Evolutionary conservation across 2,888 invertebrate genomes (phyloP).

Genomic region (Polietes domitor): DNA sequence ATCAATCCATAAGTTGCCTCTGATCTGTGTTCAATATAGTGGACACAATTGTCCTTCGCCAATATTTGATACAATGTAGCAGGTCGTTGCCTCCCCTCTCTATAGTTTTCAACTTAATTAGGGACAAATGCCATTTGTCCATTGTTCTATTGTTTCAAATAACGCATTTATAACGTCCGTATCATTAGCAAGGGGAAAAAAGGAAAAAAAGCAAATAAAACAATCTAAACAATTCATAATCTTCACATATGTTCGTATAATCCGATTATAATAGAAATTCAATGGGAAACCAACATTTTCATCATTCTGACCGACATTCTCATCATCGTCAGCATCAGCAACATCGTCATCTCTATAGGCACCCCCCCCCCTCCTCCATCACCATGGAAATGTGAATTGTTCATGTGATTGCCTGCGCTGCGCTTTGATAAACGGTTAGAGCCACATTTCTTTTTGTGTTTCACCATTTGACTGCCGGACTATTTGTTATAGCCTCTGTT

Average conservation of each 20-base stretch:
- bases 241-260: slow-evolving; percentile 35
- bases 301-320: background rate
- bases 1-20: no score
- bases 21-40: no score
- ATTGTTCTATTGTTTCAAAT: slow-evolving; percentile 12
- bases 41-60: background rate
- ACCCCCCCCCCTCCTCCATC: no score
- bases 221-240: slow-evolving; percentile 24
- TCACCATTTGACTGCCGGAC: slow-evolving; percentile 20
- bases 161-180: background rate
- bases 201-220: background rate
- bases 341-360: background rate
- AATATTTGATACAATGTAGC: slow-evolving; percentile 1
- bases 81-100: background rate
- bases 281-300: slow-evolving; percentile 15
- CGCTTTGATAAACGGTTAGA: slow-evolving; percentile 45
- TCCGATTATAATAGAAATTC: slow-evolving; percentile 52
- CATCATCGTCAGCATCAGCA: background rate
- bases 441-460: background rate
- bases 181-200: slow-evolving; percentile 3
- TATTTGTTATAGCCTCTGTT: background rate
- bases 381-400: background rate
- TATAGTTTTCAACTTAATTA: slow-evolving; percentile 6
- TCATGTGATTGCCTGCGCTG: slow-evolving; percentile 12
- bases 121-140: background rate